Evolutionary conservation across 2,888 invertebrate genomes (phyloP), one percentile per base, ranked within the genome.

Genomic region (Lagria hirta): DNA sequence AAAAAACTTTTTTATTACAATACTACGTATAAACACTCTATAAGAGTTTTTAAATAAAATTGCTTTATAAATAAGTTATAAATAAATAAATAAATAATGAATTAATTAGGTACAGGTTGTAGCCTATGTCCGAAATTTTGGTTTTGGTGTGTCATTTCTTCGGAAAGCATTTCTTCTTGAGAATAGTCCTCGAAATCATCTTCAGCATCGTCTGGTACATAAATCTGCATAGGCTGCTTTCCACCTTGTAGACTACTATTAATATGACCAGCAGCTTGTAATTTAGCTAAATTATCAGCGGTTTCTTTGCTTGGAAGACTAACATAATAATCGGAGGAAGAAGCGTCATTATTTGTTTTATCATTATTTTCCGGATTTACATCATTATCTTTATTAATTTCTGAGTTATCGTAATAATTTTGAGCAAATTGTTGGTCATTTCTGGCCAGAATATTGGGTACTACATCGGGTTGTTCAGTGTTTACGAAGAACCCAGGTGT

Each of bases 251-350:
- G 48, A 57, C 65, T 55, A 61, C 51, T 59, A 64, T 75, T 75
- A 2, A 74, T 67, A 59, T 77, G 75, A 28, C 78, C 76, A 8
- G 78, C 75, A 33, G 77, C 77, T 48, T 81, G 80, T 1, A 79
- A 70, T 43, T 80, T 76, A 0, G 79, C 79, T 40, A 81, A 60
- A 17, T 78, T 76, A 29, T 81, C 80, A 6, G 81, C 81, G 0
- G 79, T 77, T 64, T 82, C 78, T 13, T 79, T 76, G 49, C 77
- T 82, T 7, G 82, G 81, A 16, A 83, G 68, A 0, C 80, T 77
- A 1, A 82, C 75, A 54, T 79, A 83, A 52, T 78, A 68, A 4
- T 62, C 68, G 59, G 74, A 73, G 42, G 70, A 66, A 2, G 75
- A 69, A 49, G 74, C 72, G 7, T 55, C 43, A 11, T 54, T 50